Base-by-base conservation (phyloP, 2,113 vertebrate genomes). In the Talpa occidentalis region DNA sequence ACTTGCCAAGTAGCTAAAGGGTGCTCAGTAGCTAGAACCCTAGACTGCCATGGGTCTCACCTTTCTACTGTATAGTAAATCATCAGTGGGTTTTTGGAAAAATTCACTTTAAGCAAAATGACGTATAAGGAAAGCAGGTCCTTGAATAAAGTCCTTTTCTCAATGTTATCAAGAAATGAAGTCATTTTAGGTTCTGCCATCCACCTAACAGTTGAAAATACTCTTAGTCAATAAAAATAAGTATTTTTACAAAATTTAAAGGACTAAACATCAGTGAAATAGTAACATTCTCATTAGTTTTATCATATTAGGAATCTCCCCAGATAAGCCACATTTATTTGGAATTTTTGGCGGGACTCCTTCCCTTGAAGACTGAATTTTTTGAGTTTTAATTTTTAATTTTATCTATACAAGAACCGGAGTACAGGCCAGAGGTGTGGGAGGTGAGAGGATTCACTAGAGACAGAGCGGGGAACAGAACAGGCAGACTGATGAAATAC, bases 301-400 rank as follows among this genome's bases (percentile, higher is more conserved):
- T 94, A 52, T 89, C 56, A 77, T 32, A 80, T n/a, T 64, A 76
- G 54, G 5, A 44, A 52, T 78, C 70, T 62, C 0, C 28, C 19
- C 24, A 82, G 35, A 10, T n/a, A 69, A 83, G 6, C 35, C 30
- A 10, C 32, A 32, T 37, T 7, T 17, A 0, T 28, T 60, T 92
- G 81, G n/a, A 47, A 5, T 81, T 93, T 79, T 91, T 42, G 62
- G 22, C 42, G 15, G 77, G 7, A 66, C 21, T 54, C 17, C 37
- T 24, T 82, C 40, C 21, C 40, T 42, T 28, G 10, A 72, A 77
- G 59, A 64, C 26, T 47, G 0, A 15, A 30, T 86, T 80, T 59
- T 59, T 89, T 69, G 30, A 76, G 42, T 59, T 84, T 73, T 96
- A 69, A 44, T 95, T 95, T 64, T 67, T n/a, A n/a, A n/a, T n/a